Evolutionary conservation across 2,888 invertebrate species (phyloP).

Genomic region (Macrophya annulata): DNA sequence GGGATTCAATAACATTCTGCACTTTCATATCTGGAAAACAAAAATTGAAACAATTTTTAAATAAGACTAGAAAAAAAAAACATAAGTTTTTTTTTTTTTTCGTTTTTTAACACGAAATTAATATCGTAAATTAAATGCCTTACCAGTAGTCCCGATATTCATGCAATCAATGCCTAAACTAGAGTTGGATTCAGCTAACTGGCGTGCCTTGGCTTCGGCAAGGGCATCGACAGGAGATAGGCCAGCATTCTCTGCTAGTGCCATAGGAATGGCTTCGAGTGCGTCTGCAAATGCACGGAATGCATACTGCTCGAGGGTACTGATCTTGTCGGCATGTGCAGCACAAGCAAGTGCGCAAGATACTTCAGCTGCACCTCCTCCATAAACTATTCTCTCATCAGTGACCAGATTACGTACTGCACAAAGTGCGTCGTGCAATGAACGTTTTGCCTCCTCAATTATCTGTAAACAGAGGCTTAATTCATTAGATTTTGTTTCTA

Average conservation of each 20-base stretch:
- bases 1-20: slow-evolving; percentile 97
- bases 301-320: slow-evolving; percentile 98
- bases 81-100: not conserved
- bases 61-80: not conserved
- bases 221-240: slow-evolving; percentile 95
- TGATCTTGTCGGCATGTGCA: slow-evolving; percentile 92
- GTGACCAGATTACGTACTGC: slow-evolving; percentile 87
- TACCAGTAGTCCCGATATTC: slow-evolving; percentile 85
- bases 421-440: slow-evolving; percentile 88
- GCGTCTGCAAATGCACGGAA: slow-evolving; percentile 98
- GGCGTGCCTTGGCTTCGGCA: slow-evolving; percentile 94
- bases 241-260: slow-evolving; percentile 98
- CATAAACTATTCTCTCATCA: slow-evolving; percentile 93
- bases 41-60: slow-evolving; percentile 8
- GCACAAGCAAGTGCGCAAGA: slow-evolving; percentile 96
- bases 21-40: slow-evolving; percentile 92
- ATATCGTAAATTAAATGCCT: slow-evolving; percentile 48
- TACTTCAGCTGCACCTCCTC: slow-evolving; percentile 98
- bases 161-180: slow-evolving; percentile 98
- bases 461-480: slow-evolving; percentile 80
- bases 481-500: not conserved
- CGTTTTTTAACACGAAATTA: not conserved
- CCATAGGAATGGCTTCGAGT: slow-evolving; percentile 95
- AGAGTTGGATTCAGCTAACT: slow-evolving; percentile 91
- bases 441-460: slow-evolving; percentile 88